phyloP scores from a whole-genome alignment of 2,113 vertebrate species.

The Nycticebus coucang region DNA sequence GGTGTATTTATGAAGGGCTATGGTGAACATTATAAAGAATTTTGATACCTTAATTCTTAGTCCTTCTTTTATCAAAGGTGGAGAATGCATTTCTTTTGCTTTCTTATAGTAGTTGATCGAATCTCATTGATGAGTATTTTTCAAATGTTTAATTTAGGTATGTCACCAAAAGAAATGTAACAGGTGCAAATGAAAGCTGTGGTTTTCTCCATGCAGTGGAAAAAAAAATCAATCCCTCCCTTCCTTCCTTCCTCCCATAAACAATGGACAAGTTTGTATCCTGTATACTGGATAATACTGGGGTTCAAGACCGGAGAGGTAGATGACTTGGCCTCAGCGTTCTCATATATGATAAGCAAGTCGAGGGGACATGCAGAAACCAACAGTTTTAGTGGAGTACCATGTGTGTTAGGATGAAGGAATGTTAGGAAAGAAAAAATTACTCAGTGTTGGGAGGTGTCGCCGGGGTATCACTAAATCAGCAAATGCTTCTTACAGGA shows the following conservation, averaged over 20 bases:
- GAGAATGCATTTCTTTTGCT: constrained; percentile 36
- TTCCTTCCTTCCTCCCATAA: neutral
- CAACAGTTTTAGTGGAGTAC: neutral
- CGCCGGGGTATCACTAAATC: neutral
- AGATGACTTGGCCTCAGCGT: neutral
- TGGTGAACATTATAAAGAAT: neutral
- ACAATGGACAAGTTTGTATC: neutral
- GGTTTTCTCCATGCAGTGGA: constrained; percentile 15
- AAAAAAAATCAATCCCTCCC: neutral
- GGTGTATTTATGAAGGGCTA: neutral
- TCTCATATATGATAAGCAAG: neutral
- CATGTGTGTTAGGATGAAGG: neutral
- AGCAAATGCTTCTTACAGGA: neutral
- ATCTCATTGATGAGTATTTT: constrained; percentile 47
- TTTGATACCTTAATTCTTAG: neutral
- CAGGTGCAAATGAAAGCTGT: constrained; percentile 28
- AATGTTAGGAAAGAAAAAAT: neutral
- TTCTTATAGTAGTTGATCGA: constrained; percentile 29
- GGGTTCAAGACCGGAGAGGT: neutral
- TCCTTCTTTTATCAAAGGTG: neutral
- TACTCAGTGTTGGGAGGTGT: no score
- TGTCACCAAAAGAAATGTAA: constrained; percentile 24
- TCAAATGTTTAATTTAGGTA: constrained; percentile 57
- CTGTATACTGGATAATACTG: neutral
- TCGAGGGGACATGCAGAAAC: neutral